Evolutionary conservation across 2,797 vertebrate species (phyloP).

Genomic region (Austrolebias charrua): DNA sequence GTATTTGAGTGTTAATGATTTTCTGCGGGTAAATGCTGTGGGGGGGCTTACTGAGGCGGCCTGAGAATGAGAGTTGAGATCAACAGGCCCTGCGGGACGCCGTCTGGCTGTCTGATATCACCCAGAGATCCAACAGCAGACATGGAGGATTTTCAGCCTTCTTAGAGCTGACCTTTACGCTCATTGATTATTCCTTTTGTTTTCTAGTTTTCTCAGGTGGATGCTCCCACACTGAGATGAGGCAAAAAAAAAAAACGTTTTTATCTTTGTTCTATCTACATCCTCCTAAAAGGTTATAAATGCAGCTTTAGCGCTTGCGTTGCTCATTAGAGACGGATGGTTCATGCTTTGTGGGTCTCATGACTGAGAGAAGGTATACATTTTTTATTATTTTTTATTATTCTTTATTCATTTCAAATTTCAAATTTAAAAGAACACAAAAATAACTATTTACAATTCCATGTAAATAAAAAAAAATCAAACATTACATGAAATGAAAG

Average conservation of each 20-base stretch:
- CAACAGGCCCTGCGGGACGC: conserved; percentile 55
- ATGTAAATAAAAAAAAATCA: neutral
- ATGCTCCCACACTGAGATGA: conserved; percentile 9
- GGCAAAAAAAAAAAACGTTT: neutral
- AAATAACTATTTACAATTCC: no score
- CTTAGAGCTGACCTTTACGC: conserved; percentile 52
- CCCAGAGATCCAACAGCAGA: conserved; percentile 26
- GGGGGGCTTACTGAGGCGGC: conserved; percentile 38
- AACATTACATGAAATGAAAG: no score
- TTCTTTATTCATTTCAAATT: no score
- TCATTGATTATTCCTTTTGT: conserved; percentile 45
- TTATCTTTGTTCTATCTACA: conserved; percentile 10
- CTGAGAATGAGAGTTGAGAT: conserved; percentile 47
- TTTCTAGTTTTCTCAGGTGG: conserved; percentile 34
- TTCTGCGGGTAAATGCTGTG: conserved; percentile 44
- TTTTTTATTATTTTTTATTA: no score
- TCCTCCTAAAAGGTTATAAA: no score
- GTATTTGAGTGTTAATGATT: conserved; percentile 70
- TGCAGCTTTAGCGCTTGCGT: no score
- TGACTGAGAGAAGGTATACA: no score
- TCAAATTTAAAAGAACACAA: no score
- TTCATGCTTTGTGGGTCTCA: no score
- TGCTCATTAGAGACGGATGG: no score
- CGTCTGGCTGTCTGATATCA: conserved; percentile 44
- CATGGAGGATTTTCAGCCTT: conserved; percentile 26